Base-by-base conservation (phyloP, 2,888 invertebrate species). In the Lasioglossum figueresi region DNA sequence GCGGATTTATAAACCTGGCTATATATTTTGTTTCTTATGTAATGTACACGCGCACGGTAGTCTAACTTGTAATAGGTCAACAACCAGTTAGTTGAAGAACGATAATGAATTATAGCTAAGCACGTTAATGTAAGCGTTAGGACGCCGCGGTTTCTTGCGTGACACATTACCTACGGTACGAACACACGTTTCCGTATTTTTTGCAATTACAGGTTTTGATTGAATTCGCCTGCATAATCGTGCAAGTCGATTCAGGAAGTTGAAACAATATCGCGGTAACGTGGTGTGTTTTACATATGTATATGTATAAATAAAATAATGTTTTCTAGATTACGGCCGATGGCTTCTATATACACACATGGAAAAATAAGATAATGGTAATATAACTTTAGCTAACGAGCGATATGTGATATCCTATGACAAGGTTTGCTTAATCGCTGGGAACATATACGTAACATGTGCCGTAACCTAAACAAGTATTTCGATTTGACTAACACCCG, bases 51-150 rank as follows among this genome's bases (percentile, higher is more conserved):
- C 8, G 23, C 45, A 12, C 48, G 40, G 37, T 43, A 37, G 37
- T 37, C 27, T 48, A 59, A 81, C 37, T 81, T 56, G 45, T 59
- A 77, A 66, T 56, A 80, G 40, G 74, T 84, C 73, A 79, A 76
- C 31, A 85, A 84, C 77, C 76, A 79, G 37, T 73, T 76, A 40
- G 76, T 77, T 34, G 45, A 59, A 45, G 59, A 66, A 40, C 52
- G 76, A 74, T 85, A 83, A 76, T 70, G 48, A 79, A 74, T 76
- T 83, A 70, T 37, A 82, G 79, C 68, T 73, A 76, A 75, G 68
- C 16, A 16, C 31, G 63, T 75, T 72, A 75, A 75, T 74, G 40
- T 14, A 40, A 31, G 56, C 31, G 31, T 71, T 71, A 72, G 31
- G 45, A 48, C 48, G 43, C 45, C 27, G 43, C 14, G 6, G 48